These are phyloP conservation scores for Spondyliosoma cantharus DNA, from an alignment of 2,797 vertebrate genomes.

Conservation along the genomic window DNA sequence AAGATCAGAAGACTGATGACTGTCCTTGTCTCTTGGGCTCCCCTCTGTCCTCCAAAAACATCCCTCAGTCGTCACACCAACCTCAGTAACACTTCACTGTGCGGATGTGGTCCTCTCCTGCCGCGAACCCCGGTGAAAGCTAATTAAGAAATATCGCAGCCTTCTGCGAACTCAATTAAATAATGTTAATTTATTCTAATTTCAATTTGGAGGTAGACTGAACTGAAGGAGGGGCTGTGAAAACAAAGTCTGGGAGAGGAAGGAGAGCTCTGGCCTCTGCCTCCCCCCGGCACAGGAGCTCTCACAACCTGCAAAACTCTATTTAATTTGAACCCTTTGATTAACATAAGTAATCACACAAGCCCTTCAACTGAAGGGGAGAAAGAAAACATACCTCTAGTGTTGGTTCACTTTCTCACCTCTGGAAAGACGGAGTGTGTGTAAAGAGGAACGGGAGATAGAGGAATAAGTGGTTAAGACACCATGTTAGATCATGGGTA, in stretches of 20 bases:
- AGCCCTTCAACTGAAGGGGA: conserved; percentile 67
- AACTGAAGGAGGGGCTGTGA: conserved; percentile 71
- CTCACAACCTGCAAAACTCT: conserved; percentile 73
- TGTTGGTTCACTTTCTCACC: conserved; percentile 60
- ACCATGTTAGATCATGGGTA: neutral
- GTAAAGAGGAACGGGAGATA: conserved; percentile 10
- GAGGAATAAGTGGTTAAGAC: conserved; percentile 4
- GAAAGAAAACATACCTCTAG: conserved; percentile 60
- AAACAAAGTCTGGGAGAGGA: conserved; percentile 77
- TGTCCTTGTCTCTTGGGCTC: conserved; percentile 76
- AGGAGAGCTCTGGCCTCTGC: conserved; percentile 75
- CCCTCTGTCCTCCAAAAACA: conserved; percentile 68
- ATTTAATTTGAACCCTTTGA: conserved; percentile 82
- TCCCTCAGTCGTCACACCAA: conserved; percentile 64
- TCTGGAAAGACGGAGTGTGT: conserved; percentile 25
- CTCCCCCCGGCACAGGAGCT: conserved; percentile 73
- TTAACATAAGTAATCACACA: conserved; percentile 78
- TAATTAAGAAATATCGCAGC: conserved; percentile 87
- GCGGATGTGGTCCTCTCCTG: conserved; percentile 68
- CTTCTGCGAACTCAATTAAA: conserved; percentile 89
- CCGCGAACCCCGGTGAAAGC: conserved; percentile 79
- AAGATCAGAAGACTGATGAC: conserved; percentile 65
- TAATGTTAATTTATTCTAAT: conserved; percentile 88
- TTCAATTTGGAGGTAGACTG: conserved; percentile 83
- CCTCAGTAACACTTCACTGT: conserved; percentile 63